Evolutionary conservation across 1,140 invertebrate genomes (phyloP).

Genomic region (Zaprionus capensis): DNA sequence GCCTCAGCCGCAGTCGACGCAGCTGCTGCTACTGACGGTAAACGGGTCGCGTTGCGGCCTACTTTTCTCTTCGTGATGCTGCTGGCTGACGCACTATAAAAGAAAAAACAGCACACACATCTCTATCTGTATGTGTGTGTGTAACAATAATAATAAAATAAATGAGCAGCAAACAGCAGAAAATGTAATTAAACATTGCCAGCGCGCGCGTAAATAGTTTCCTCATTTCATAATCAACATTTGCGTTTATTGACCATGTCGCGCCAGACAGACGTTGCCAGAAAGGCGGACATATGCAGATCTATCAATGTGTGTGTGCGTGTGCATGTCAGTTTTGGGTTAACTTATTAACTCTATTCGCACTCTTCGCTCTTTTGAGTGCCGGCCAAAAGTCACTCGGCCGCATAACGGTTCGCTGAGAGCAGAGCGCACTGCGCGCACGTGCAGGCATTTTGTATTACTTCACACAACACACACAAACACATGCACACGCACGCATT

Average conservation of each 20-base stretch:
- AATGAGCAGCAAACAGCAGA: constrained; percentile 58
- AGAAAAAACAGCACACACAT: constrained; percentile 2
- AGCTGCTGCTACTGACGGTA: constrained; percentile 9
- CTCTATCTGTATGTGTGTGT: background rate
- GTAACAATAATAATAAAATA: constrained; percentile 51
- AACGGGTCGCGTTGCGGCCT: constrained; percentile 46
- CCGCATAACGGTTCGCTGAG: constrained; percentile 49
- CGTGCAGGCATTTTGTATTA: constrained; percentile 46
- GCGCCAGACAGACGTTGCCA: constrained; percentile 10
- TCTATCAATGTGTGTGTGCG: background rate
- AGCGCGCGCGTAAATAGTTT: constrained; percentile 57
- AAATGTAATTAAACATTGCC: constrained; percentile 70
- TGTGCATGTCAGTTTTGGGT: constrained; percentile 28
- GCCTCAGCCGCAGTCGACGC: background rate
- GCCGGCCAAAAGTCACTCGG: constrained; percentile 63
- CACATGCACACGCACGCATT: constrained; percentile 12
- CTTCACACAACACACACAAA: constrained; percentile 12
- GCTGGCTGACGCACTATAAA: constrained; percentile 10
- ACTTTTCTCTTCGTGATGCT: constrained; percentile 47
- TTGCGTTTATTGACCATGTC: constrained; percentile 49
- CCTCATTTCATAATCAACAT: constrained; percentile 75
- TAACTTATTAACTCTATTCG: constrained; percentile 44
- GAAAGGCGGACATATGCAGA: background rate
- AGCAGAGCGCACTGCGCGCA: constrained; percentile 22
- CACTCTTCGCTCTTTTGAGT: constrained; percentile 14